phyloP scores from a whole-genome alignment of 2,888 invertebrate genomes.

The Listrodromus nycthemerus region DNA sequence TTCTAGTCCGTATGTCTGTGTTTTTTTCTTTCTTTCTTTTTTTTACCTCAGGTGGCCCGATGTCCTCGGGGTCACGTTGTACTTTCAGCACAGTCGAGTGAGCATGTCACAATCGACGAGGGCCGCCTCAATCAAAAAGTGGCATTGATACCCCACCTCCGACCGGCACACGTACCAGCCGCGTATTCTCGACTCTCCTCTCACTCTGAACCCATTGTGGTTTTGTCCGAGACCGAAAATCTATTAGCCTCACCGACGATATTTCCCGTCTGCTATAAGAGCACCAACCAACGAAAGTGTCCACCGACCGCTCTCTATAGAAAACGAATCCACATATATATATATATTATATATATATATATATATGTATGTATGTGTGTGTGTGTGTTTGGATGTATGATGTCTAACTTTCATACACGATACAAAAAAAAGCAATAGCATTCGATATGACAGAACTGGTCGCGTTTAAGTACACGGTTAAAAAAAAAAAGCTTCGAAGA shows the following conservation, averaged over 20 bases:
- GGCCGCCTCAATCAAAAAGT: slow-evolving; percentile 82
- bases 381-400: too few species aligned
- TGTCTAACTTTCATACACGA: slow-evolving; percentile 25
- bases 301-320: not conserved
- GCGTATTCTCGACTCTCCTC: slow-evolving; percentile 68
- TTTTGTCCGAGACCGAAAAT: slow-evolving; percentile 78
- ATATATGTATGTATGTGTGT: too few species aligned
- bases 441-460: slow-evolving; percentile 43
- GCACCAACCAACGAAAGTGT: slow-evolving; percentile 37
- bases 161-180: slow-evolving; percentile 67
- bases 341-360: slow-evolving; percentile 58
- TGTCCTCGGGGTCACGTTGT: slow-evolving; percentile 74
- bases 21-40: slow-evolving; percentile 68
- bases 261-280: slow-evolving; percentile 65
- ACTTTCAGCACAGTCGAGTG: slow-evolving; percentile 81
- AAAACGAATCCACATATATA: slow-evolving; percentile 9
- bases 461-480: not conserved
- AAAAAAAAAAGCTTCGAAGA: not conserved
- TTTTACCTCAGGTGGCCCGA: slow-evolving; percentile 73
- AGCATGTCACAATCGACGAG: slow-evolving; percentile 83
- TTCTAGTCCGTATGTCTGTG: slow-evolving; percentile 10
- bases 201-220: slow-evolving; percentile 63
- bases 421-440: slow-evolving; percentile 56
- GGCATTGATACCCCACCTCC: slow-evolving; percentile 81
- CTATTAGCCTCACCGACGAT: slow-evolving; percentile 78